These are phyloP conservation scores for Conus canariensis DNA, from an alignment of 2,888 invertebrate genomes.

Conservation along the genomic window DNA sequence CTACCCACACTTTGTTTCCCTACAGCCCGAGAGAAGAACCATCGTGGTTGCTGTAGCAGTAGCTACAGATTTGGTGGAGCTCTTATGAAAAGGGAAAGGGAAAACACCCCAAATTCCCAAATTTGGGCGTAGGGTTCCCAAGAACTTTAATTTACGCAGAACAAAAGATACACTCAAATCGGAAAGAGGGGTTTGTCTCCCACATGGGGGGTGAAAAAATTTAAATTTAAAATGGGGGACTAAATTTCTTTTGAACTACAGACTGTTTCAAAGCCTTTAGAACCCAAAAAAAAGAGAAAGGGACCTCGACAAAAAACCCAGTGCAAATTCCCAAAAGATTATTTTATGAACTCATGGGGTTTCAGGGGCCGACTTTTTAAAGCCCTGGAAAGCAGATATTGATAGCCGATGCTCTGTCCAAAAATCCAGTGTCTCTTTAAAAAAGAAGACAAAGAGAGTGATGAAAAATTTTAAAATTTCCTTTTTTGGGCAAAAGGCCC, in stretches of 20 bases:
- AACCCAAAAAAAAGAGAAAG: not conserved
- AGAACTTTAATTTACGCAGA: not conserved
- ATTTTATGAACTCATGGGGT: not conserved
- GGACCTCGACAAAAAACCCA: not conserved
- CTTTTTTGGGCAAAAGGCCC: too few species aligned
- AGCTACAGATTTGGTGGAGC: not conserved
- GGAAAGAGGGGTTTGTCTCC: slow-evolving; percentile 42
- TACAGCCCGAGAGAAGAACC: slow-evolving; percentile 4
- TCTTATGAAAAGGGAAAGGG: not conserved
- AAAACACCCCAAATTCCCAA: not conserved
- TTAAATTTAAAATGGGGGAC: not conserved
- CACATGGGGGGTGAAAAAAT: slow-evolving; percentile 44
- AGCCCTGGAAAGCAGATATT: slow-evolving; percentile 27
- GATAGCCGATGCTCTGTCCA: slow-evolving; percentile 32
- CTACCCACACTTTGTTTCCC: not conserved
- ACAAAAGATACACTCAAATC: slow-evolving; percentile 26
- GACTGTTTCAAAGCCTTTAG: slow-evolving; percentile 38
- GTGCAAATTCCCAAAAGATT: slow-evolving; percentile 29
- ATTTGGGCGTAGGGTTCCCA: slow-evolving; percentile 21
- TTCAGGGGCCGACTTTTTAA: not conserved
- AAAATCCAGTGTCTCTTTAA: slow-evolving; percentile 1
- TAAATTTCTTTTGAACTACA: slow-evolving; percentile 3
- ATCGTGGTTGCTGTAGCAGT: not conserved
- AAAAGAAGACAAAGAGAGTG: not conserved
- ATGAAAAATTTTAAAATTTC: too few species aligned